Percentiles rank a stretch among this genome's conserved stretches.
phyloP scores from a whole-genome alignment of 2,888 invertebrate genomes.

The Ceramica pisi region DNA sequence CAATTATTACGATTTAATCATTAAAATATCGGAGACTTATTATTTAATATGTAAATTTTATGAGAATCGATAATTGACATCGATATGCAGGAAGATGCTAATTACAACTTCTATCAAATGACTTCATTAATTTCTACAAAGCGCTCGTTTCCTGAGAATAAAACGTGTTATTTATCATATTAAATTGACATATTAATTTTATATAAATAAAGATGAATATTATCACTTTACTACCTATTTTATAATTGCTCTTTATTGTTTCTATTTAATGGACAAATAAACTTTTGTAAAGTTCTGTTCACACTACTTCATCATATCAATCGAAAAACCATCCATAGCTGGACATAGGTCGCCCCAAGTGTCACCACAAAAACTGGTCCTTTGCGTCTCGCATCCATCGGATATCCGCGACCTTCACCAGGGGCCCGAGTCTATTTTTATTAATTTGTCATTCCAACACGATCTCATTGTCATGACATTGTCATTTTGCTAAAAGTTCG shows the following conservation, averaged over 20 bases:
- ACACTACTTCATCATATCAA: too few relatives aligned
- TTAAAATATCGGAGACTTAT: background rate
- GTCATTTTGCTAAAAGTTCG: too few relatives aligned
- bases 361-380: too few relatives aligned
- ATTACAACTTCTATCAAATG: slow-evolving; percentile 26
- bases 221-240: slow-evolving; percentile 18
- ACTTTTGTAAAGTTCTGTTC: background rate
- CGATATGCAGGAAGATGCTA: slow-evolving; percentile 31
- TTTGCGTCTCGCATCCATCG: too few relatives aligned
- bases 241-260: slow-evolving; percentile 20
- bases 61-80: slow-evolving; percentile 12
- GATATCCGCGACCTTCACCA: too few relatives aligned
- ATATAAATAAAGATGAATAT: slow-evolving; percentile 30
- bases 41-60: background rate
- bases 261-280: background rate
- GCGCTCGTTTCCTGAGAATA: slow-evolving; percentile 33
- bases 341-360: too few relatives aligned
- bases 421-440: too few relatives aligned
- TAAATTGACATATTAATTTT: slow-evolving; percentile 25
- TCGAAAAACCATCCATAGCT: too few relatives aligned
- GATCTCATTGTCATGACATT: too few relatives aligned
- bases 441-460: too few relatives aligned
- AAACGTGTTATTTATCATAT: slow-evolving; percentile 26
- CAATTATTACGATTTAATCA: background rate
- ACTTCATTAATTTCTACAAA: slow-evolving; percentile 43